A percentile compares a stretch with the other conserved stretches of the same genome.
phyloP scores from a whole-genome alignment of 2,888 invertebrate genomes.

The Hecatera dysodea region DNA sequence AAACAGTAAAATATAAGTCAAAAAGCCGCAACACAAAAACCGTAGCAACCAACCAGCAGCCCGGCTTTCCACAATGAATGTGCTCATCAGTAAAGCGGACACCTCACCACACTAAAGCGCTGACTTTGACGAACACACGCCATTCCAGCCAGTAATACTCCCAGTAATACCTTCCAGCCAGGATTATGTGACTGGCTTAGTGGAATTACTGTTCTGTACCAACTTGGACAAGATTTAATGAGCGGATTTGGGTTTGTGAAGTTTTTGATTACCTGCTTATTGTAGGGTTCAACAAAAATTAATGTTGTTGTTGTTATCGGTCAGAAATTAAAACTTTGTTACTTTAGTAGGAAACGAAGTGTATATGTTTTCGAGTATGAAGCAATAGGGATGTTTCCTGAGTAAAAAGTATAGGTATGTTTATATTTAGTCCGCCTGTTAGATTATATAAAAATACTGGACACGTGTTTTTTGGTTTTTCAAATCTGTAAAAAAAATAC shows the following conservation, averaged over 20 bases:
- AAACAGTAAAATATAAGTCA: background rate
- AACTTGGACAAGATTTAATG: constrained; percentile 35
- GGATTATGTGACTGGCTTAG: constrained; percentile 45
- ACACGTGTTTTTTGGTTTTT: no score
- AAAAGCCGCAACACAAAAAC: constrained; percentile 15
- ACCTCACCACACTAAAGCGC: constrained; percentile 14
- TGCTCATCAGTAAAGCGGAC: constrained; percentile 50
- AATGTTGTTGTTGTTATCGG: background rate
- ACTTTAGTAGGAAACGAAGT: no score
- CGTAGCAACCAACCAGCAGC: background rate
- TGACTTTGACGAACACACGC: constrained; percentile 54
- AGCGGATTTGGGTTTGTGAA: constrained; percentile 4
- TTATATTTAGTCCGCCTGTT: no score
- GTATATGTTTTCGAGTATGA: no score
- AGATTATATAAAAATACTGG: no score
- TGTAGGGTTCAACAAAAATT: background rate
- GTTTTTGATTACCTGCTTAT: constrained; percentile 19
- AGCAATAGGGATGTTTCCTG: no score
- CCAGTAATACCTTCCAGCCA: constrained; percentile 28
- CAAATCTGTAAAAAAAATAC: no score
- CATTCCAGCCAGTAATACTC: constrained; percentile 10
- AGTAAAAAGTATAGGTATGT: no score
- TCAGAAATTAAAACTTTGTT: background rate
- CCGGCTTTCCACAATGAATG: constrained; percentile 44
- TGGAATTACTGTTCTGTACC: constrained; percentile 24